phyloP scores from a whole-genome alignment of 2,113 vertebrate genomes.

The Oreochromis aureus region DNA sequence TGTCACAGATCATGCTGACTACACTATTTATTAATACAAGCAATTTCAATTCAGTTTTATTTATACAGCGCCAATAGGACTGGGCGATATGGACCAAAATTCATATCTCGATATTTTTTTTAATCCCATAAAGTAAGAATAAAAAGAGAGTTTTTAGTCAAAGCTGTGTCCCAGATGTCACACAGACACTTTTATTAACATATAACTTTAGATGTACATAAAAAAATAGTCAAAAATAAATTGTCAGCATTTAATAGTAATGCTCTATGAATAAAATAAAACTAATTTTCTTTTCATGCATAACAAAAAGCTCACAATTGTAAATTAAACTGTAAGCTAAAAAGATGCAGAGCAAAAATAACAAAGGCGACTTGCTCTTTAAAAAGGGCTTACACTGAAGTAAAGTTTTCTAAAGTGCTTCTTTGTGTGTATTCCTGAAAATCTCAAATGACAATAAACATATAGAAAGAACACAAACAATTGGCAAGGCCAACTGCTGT shows the following conservation, averaged over 20 bases:
- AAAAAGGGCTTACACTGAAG: rapidly evolving
- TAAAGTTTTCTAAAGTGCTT: background rate
- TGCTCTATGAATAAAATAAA: background rate
- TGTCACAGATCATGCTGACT: background rate
- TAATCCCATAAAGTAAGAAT: background rate
- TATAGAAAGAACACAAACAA: background rate
- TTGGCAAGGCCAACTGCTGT: rapidly evolving
- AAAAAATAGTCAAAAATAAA: background rate
- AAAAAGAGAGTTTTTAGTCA: background rate
- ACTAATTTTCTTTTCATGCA: background rate
- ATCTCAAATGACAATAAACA: background rate
- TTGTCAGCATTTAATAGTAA: background rate
- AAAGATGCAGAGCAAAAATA: rapidly evolving
- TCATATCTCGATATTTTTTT: background rate
- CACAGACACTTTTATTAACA: background rate
- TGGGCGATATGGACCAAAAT: rapidly evolving
- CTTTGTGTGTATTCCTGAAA: background rate
- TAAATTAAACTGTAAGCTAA: background rate
- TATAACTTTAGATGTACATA: background rate
- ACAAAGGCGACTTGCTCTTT: background rate
- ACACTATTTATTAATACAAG: rapidly evolving
- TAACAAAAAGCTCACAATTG: background rate
- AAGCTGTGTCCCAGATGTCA: background rate
- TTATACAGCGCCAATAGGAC: rapidly evolving
- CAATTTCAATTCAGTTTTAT: rapidly evolving